Evolutionary conservation across 2,888 invertebrate genomes (phyloP).

Genomic region (Macrophya annulata): DNA sequence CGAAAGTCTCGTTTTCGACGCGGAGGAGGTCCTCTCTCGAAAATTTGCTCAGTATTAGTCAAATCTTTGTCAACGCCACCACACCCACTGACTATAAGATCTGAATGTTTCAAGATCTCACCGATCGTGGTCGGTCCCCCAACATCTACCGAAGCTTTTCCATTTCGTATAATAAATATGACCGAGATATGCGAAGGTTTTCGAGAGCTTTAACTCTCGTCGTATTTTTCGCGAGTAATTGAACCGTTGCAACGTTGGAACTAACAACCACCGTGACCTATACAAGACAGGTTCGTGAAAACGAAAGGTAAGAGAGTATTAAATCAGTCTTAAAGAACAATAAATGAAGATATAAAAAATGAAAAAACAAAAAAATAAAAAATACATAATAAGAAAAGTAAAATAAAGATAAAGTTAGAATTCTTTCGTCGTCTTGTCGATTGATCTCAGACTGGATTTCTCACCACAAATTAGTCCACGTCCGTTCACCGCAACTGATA

Average conservation of each 20-base stretch:
- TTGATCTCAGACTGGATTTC: conserved; percentile 28
- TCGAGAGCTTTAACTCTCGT: conserved; percentile 16
- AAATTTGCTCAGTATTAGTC: conserved; percentile 36
- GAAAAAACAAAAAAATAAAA: background rate
- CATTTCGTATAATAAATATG: conserved; percentile 28
- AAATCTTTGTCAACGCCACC: conserved; percentile 27
- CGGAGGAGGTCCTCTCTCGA: background rate
- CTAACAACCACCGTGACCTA: background rate
- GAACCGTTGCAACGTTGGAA: background rate
- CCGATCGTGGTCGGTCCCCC: background rate
- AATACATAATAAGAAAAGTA: background rate
- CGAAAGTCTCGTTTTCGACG: conserved; percentile 15
- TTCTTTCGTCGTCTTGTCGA: conserved; percentile 10
- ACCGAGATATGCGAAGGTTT: conserved; percentile 30
- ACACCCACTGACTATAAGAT: background rate
- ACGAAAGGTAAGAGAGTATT: conserved; percentile 2
- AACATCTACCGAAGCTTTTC: background rate
- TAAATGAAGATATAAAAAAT: background rate
- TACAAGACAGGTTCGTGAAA: background rate
- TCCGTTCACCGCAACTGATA: conserved; percentile 16
- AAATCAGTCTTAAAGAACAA: background rate
- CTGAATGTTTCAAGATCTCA: conserved; percentile 7
- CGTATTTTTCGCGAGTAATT: conserved; percentile 8
- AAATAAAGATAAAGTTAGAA: background rate
- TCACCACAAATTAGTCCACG: conserved; percentile 40